Evolutionary conservation across 2,888 invertebrate species (phyloP).

Genomic region (Drosophila macrospina): DNA sequence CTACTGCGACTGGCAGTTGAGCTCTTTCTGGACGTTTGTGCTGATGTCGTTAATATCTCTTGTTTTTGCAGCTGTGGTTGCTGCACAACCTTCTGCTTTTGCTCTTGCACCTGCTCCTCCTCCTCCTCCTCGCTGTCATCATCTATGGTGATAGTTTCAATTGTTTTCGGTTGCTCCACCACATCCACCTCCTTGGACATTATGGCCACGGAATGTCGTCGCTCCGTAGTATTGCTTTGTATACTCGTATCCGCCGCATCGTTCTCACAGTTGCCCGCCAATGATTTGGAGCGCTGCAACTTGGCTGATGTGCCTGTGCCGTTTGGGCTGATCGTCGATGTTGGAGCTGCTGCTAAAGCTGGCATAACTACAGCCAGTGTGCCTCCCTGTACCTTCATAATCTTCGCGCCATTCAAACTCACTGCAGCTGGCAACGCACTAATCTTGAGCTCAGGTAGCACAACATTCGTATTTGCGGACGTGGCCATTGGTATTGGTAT

Average conservation of each 20-base stretch:
- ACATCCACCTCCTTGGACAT: conserved; percentile 73
- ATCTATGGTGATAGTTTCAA: conserved; percentile 72
- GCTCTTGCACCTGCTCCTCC: conserved; percentile 8
- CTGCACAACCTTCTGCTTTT: conserved; percentile 1
- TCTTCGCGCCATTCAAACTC: conserved; percentile 36
- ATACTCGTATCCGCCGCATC: neutral
- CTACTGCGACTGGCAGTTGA: conserved; percentile 46
- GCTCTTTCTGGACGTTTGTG: conserved; percentile 39
- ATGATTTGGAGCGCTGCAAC: conserved; percentile 65
- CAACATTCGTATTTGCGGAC: conserved; percentile 5
- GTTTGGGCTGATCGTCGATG: neutral
- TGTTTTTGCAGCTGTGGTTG: neutral
- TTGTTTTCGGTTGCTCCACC: conserved; percentile 47
- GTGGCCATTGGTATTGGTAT: conserved; percentile 1
- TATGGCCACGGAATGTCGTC: conserved; percentile 67
- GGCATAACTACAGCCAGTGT: conserved; percentile 33
- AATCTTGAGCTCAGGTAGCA: conserved; percentile 31
- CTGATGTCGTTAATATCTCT: neutral
- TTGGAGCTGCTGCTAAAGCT: neutral
- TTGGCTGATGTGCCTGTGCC: conserved; percentile 42
- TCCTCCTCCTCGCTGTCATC: conserved; percentile 66
- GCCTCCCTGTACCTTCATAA: conserved; percentile 22
- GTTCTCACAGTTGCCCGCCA: conserved; percentile 31
- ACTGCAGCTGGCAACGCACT: conserved; percentile 25
- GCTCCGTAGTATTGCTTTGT: conserved; percentile 32